Evolutionary conservation across 1,140 invertebrate genomes (phyloP).

Genomic region (Drosophila ercepeae): DNA sequence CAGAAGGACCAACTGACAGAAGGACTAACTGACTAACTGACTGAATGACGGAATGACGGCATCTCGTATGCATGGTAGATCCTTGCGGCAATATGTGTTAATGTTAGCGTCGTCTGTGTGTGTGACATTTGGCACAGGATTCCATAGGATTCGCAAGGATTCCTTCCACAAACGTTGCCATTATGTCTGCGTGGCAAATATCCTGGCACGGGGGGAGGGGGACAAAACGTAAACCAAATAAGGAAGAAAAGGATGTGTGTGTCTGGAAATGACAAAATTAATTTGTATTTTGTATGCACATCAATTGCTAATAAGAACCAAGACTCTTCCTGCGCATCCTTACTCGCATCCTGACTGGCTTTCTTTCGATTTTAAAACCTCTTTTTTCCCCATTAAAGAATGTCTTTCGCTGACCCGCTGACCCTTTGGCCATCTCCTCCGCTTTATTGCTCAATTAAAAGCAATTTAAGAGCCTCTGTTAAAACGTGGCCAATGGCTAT

Average conservation of each 20-base stretch:
- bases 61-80: constrained; percentile 23
- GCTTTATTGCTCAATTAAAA: constrained; percentile 50
- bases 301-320: constrained; percentile 44
- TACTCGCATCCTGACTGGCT: background rate
- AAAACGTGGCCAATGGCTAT: constrained; percentile 10
- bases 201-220: background rate
- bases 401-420: background rate
- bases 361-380: background rate
- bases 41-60: constrained; percentile 8
- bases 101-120: constrained; percentile 17
- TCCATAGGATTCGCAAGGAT: constrained; percentile 18
- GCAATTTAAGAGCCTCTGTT: constrained; percentile 37
- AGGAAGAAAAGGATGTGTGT: constrained; percentile 2
- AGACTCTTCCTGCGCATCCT: background rate
- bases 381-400: constrained; percentile 28
- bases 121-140: constrained; percentile 61
- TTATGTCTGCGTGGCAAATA: constrained; percentile 47
- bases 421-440: constrained; percentile 14
- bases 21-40: constrained; percentile 10
- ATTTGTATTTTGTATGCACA: constrained; percentile 58
- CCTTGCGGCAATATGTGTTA: background rate
- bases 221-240: constrained; percentile 12
- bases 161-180: constrained; percentile 11
- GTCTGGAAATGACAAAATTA: constrained; percentile 56
- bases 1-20: constrained; percentile 25